These are phyloP conservation scores for Trichechus manatus DNA, from an alignment of 2,113 vertebrate genomes.

Conservation along the genomic window DNA sequence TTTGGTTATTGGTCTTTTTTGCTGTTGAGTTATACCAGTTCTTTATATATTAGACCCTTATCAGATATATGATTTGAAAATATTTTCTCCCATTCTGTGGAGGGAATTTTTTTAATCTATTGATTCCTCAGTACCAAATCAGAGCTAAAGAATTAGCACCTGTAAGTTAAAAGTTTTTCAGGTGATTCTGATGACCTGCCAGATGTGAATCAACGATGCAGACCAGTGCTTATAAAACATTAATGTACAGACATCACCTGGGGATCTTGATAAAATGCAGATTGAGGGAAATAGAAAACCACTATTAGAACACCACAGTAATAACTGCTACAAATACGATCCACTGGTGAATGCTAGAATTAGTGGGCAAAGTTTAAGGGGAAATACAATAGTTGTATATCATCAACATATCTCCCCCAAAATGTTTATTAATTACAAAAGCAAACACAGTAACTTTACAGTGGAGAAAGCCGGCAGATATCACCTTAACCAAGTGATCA, in stretches of 20 bases:
- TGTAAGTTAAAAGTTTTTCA: not conserved
- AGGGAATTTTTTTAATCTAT: not conserved
- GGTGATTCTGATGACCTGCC: not conserved
- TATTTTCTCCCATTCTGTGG: conserved; percentile 10
- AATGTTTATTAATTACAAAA: conserved; percentile 25
- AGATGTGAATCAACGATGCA: not conserved
- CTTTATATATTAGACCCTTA: not conserved
- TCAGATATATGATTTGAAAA: conserved; percentile 18
- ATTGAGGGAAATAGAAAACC: not conserved
- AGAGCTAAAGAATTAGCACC: not conserved
- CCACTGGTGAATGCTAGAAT: not conserved
- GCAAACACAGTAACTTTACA: not conserved
- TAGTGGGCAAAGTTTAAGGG: not conserved
- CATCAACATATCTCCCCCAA: not conserved
- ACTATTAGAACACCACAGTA: not conserved
- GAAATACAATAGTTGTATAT: conserved; percentile 1
- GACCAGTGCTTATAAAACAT: not conserved
- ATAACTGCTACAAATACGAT: not conserved
- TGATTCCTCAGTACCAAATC: not conserved
- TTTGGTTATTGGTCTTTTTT: not conserved
- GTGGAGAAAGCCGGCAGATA: not conserved
- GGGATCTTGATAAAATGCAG: not conserved
- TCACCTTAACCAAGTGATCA: not conserved
- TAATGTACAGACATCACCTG: not conserved
- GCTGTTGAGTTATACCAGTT: not conserved